phyloP scores from a whole-genome alignment of 2,888 invertebrate genomes.

The Meghimatium bilineatum region DNA sequence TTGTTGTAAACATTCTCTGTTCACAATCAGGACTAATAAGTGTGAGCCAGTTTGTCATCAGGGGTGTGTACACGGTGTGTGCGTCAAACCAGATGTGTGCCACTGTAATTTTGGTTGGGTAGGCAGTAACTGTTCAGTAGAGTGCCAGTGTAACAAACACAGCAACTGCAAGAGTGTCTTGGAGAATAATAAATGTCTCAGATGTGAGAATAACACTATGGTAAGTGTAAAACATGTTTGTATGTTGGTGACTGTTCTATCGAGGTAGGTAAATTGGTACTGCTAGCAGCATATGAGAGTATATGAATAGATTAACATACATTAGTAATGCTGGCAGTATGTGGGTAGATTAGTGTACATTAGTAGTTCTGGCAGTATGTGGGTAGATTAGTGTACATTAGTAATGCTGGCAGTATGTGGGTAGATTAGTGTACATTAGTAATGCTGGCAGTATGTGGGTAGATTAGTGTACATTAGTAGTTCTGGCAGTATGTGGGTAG shows the following conservation, averaged over 20 bases:
- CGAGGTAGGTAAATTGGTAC: too few species aligned
- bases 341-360: too few species aligned
- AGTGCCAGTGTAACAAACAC: slow-evolving; percentile 96
- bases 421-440: too few species aligned
- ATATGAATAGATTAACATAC: too few species aligned
- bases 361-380: too few species aligned
- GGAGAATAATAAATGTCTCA: slow-evolving; percentile 86
- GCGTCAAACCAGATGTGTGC: slow-evolving; percentile 79
- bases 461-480: too few species aligned
- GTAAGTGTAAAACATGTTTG: slow-evolving; percentile 74
- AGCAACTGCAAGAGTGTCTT: slow-evolving; percentile 89
- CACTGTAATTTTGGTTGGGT: slow-evolving; percentile 96
- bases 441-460: too few species aligned
- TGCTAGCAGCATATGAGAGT: too few species aligned
- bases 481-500: too few species aligned
- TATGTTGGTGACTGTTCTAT: neutral
- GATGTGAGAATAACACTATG: slow-evolving; percentile 94
- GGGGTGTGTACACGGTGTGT: slow-evolving; percentile 76
- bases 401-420: too few species aligned
- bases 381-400: too few species aligned
- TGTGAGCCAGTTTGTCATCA: slow-evolving; percentile 77
- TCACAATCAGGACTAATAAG: neutral
- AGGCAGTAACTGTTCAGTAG: slow-evolving; percentile 93
- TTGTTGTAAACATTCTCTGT: neutral
- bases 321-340: too few species aligned